Evolutionary conservation across 2,797 vertebrate species (phyloP).

Genomic region (Channa striata): DNA sequence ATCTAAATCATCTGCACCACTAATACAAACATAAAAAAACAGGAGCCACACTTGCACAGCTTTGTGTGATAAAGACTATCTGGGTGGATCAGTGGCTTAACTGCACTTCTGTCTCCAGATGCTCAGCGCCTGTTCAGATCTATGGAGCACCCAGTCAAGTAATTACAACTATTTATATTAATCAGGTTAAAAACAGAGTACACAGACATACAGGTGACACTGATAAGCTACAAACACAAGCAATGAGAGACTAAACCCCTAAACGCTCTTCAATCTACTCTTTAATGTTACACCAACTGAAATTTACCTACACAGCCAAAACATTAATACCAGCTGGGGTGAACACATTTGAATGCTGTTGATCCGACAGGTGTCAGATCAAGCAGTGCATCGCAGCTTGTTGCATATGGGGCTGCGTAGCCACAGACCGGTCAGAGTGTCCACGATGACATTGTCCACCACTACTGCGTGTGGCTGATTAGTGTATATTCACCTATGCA

Average conservation of each 20-base stretch:
- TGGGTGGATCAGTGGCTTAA: slow-evolving; percentile 25
- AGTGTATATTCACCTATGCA: background rate
- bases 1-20: slow-evolving; percentile 26
- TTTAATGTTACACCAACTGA: background rate
- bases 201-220: slow-evolving; percentile 31
- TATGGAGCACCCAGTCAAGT: slow-evolving; percentile 43
- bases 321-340: too few relatives aligned
- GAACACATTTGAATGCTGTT: too few relatives aligned
- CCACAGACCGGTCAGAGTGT: too few relatives aligned
- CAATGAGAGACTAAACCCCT: slow-evolving; percentile 15
- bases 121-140: slow-evolving; percentile 44
- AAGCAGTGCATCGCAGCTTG: too few relatives aligned
- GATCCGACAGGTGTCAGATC: too few relatives aligned
- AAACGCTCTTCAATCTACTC: slow-evolving; percentile 7
- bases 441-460: too few relatives aligned
- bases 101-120: slow-evolving; percentile 25
- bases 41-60: slow-evolving; percentile 5
- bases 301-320: background rate
- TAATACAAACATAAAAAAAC: slow-evolving; percentile 13
- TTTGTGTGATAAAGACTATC: slow-evolving; percentile 28
- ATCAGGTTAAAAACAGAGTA: slow-evolving; percentile 66
- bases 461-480: too few relatives aligned
- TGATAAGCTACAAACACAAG: slow-evolving; percentile 34
- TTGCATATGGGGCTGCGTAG: too few relatives aligned
- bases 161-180: slow-evolving; percentile 67